Base-by-base conservation (phyloP, 2,888 invertebrate genomes). In the Cerastis rubricosa region DNA sequence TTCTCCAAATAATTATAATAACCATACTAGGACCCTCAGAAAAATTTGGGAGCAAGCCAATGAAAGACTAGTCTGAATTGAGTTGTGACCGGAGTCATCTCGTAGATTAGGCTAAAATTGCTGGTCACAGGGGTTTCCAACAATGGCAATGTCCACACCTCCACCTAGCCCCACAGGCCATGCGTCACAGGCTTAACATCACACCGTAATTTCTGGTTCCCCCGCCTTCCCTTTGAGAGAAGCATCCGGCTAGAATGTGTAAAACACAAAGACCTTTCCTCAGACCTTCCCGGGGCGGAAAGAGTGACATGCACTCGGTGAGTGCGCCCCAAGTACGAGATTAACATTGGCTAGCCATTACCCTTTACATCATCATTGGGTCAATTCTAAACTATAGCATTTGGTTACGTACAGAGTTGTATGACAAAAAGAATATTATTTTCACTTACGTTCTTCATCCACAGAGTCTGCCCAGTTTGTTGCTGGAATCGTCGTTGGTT, bases 1-100 rank as follows among this genome's bases (percentile, higher is more conserved):
- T 54, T 29, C 9, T 35, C 14, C 2, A 22, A 47, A 40, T 66
- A 3, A 43, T 59, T 22, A 17, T 67, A 29, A 61, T 68, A 69
- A 68, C 59, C n/a, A 71, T 71, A 54, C 63, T 67, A 71, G 71
- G 81, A 95, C 96, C 96, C 96, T 97, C 97, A 97, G 97, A 85
- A 89, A 77, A 80, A 84, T 76, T 70, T 92, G 95, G 94, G 95
- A 95, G 94, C 93, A 94, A 95, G 97, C 97, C 97, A 97, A 97
- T 97, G 95, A 97, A 97, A 98, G 98, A 98, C 97, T 98, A 98
- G 98, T 98, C 98, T 98, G 98, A 98, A 98, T 98, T 98, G 98
- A 98, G 98, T 98, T 98, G 95, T 97, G 96, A 96, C 94, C 91
- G 51, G 54, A 85, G 92, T 94, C 97, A 97, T 97, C 98, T 98